phyloP scores from a whole-genome alignment of 2,797 vertebrate species.

The Myiotriccus ornatus region DNA sequence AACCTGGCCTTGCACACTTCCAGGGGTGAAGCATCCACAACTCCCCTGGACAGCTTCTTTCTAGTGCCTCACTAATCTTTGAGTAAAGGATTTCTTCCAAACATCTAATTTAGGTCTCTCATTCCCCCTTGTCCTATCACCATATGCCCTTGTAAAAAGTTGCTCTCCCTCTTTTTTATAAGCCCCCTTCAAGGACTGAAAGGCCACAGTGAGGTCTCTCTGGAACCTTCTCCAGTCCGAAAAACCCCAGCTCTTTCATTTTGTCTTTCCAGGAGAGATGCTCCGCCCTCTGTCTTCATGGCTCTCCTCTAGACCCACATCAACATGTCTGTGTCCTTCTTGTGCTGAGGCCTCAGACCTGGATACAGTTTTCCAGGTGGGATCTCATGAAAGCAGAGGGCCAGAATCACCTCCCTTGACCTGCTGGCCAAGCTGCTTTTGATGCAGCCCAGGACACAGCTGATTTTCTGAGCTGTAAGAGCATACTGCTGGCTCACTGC shows the following conservation, averaged over 20 bases:
- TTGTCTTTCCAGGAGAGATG: background rate
- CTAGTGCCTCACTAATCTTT: background rate
- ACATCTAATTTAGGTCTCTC: background rate
- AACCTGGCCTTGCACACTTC: background rate
- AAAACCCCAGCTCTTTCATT: background rate
- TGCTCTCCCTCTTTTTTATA: background rate
- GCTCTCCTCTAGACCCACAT: background rate
- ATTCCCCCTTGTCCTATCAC: rapidly evolving
- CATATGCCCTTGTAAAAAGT: background rate
- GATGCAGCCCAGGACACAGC: background rate
- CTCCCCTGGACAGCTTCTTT: background rate
- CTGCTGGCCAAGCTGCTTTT: background rate
- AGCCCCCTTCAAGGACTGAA: background rate
- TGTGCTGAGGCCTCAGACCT: background rate
- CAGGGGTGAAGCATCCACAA: background rate
- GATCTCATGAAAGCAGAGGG: background rate
- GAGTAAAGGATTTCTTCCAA: background rate
- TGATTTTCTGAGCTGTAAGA: background rate
- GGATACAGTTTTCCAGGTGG: background rate
- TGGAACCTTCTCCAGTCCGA: background rate
- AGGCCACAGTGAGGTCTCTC: background rate
- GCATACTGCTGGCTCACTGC: background rate
- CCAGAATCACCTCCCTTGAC: background rate
- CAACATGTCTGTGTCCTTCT: no score
- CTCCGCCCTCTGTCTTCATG: background rate